These are phyloP conservation scores for Sciurus carolinensis DNA, from an alignment of 2,797 vertebrate genomes.

Conservation along the genomic window DNA sequence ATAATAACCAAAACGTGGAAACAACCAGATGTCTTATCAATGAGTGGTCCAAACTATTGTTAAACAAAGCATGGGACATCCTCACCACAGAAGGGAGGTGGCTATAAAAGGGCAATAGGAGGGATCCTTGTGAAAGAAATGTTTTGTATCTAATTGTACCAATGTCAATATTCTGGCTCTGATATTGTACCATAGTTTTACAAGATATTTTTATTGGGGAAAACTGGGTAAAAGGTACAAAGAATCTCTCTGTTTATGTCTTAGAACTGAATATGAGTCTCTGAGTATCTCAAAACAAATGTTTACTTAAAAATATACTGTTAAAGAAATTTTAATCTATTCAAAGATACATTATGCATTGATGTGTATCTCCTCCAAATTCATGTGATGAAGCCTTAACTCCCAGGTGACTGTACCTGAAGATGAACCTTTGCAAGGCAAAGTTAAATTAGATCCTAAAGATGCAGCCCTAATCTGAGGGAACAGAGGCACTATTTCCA, in stretches of 20 bases:
- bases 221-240: neutral
- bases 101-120: neutral
- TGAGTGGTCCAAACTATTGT: neutral
- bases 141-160: neutral
- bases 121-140: neutral
- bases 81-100: neutral
- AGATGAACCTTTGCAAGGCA: neutral
- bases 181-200: neutral
- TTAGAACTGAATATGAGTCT: neutral
- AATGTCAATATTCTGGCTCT: neutral
- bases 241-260: neutral
- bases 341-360: neutral
- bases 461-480: neutral
- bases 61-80: neutral
- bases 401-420: neutral
- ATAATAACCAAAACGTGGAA: slow-evolving; percentile 66
- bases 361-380: neutral
- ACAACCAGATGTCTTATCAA: slow-evolving; percentile 18
- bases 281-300: slow-evolving; percentile 7
- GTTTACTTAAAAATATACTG: neutral
- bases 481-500: neutral
- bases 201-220: neutral
- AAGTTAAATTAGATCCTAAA: neutral
- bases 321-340: neutral
- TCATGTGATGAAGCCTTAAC: neutral